A percentile compares a stretch with the other conserved stretches of the same genome.
phyloP scores from a whole-genome alignment of 2,113 vertebrate genomes.

The Cryptomyrus ogoouensis region DNA sequence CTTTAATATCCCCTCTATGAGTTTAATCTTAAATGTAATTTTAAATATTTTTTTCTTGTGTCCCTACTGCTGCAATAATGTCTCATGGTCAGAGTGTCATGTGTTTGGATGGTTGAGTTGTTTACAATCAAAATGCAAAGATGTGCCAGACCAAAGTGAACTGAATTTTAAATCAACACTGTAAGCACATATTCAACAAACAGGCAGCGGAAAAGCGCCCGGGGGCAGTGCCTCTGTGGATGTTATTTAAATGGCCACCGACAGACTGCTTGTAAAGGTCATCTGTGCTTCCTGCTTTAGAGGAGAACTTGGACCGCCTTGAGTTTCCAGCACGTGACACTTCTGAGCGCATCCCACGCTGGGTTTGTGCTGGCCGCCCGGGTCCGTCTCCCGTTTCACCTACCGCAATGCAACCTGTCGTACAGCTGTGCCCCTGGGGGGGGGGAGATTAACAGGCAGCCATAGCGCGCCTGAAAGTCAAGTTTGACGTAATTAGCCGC shows the following conservation, averaged over 20 bases:
- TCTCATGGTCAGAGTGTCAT: neutral
- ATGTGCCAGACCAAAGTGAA: neutral
- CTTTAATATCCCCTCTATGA: neutral
- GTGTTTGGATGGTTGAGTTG: neutral
- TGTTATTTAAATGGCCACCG: neutral
- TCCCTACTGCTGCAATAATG: neutral
- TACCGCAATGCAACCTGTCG: neutral
- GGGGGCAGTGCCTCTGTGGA: neutral
- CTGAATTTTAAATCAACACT: neutral
- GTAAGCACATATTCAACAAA: neutral
- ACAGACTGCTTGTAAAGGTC: neutral
- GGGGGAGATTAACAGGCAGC: neutral
- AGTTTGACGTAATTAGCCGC: neutral
- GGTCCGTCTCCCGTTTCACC: neutral
- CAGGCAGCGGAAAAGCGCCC: neutral
- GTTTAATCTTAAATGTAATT: neutral
- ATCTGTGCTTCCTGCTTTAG: neutral
- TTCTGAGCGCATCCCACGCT: neutral
- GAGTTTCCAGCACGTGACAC: neutral
- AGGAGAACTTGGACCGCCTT: neutral
- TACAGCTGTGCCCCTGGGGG: neutral
- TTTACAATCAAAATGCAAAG: neutral
- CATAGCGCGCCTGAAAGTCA: neutral
- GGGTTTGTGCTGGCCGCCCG: neutral
- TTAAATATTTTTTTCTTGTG: neutral